These are phyloP conservation scores for Aldrovandia affinis DNA, from an alignment of 2,797 vertebrate genomes.

Conservation along the genomic window DNA sequence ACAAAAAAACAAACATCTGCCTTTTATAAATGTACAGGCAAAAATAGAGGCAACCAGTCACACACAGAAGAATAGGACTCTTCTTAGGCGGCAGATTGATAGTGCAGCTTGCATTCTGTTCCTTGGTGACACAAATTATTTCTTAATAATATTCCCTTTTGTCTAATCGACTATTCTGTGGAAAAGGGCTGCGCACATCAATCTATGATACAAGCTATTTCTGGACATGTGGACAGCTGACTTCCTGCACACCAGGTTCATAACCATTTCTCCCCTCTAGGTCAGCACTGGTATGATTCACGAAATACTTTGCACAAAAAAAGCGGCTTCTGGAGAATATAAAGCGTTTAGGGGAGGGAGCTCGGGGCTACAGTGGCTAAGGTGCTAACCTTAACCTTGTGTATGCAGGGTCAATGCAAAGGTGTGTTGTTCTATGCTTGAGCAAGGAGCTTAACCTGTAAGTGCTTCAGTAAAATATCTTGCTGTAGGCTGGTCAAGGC, in stretches of 20 bases:
- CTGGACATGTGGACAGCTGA: neutral
- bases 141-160: neutral
- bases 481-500: too few species aligned
- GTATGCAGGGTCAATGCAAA: too few species aligned
- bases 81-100: neutral
- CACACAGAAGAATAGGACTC: neutral
- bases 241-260: neutral
- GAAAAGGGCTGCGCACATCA: neutral
- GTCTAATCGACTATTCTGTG: neutral
- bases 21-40: neutral
- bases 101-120: neutral
- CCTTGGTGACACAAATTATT: neutral
- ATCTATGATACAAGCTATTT: neutral
- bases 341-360: too few species aligned
- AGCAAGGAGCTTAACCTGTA: too few species aligned
- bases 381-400: too few species aligned
- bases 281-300: neutral
- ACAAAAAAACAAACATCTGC: neutral
- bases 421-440: too few species aligned
- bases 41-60: neutral
- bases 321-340: neutral
- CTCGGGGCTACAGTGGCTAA: too few species aligned
- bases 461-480: too few species aligned
- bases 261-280: neutral
- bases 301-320: neutral